phyloP scores from a whole-genome alignment of 2,113 vertebrate species.

The Mesembrinibis cayennensis region DNA sequence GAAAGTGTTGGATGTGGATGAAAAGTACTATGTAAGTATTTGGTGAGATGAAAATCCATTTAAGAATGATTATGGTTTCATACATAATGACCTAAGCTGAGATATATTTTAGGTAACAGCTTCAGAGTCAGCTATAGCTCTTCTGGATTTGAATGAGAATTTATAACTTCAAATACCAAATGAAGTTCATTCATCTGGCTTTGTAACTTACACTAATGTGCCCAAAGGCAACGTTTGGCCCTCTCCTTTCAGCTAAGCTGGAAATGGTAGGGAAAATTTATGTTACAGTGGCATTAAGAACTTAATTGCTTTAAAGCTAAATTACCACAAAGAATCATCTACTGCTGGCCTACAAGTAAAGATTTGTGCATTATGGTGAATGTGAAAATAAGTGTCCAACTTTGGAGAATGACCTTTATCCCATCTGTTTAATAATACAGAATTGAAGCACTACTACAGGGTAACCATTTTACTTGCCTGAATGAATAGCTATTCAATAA shows the following conservation, averaged over 20 bases:
- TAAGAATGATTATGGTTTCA: neutral
- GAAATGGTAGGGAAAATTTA: neutral
- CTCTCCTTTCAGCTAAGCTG: neutral
- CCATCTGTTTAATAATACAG: neutral
- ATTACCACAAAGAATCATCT: neutral
- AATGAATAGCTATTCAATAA: neutral
- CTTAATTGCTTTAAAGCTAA: conserved; percentile 3
- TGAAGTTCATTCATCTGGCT: neutral
- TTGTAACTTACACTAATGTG: neutral
- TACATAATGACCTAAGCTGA: neutral
- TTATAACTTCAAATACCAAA: neutral
- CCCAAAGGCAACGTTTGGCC: neutral
- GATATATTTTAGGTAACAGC: neutral
- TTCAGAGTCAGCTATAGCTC: neutral
- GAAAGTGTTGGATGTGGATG: neutral
- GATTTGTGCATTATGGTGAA: neutral
- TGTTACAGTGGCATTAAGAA: neutral
- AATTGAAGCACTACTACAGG: neutral
- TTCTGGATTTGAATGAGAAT: neutral
- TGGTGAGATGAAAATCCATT: neutral
- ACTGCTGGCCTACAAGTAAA: neutral
- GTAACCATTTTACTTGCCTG: neutral
- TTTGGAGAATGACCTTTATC: neutral
- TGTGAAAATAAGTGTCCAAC: neutral
- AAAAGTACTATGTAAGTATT: neutral